Conservation (phyloP, 2,797 vertebrate species). For the Rhinogobio ventralis region DNA sequence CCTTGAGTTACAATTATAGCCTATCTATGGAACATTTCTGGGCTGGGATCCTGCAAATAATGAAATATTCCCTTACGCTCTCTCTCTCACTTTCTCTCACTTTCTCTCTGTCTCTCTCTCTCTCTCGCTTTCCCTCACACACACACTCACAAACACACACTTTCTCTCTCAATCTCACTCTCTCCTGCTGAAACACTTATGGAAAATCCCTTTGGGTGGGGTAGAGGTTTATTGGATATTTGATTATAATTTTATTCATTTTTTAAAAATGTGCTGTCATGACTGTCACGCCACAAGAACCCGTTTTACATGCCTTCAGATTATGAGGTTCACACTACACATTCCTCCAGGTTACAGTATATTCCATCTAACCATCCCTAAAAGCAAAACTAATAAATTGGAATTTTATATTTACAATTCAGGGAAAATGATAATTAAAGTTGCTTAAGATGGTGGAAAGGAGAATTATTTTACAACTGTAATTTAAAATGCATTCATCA, state of each 20-base stretch:
- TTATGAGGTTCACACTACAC: conserved; percentile 12
- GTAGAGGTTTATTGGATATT: conserved; percentile 59
- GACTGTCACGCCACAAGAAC: conserved; percentile 32
- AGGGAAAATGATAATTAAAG: not conserved
- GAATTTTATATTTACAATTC: not conserved
- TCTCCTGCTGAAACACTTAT: conserved; percentile 33
- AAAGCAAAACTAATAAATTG: not conserved
- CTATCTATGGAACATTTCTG: conserved; percentile 61
- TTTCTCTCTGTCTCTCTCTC: not conserved
- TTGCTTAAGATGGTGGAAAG: too few species aligned
- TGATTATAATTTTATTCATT: conserved; percentile 58
- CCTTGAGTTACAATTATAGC: conserved; percentile 78
- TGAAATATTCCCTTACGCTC: conserved; percentile 53
- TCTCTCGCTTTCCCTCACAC: not conserved
- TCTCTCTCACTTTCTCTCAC: not conserved
- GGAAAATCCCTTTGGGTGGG: conserved; percentile 42
- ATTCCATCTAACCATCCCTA: not conserved
- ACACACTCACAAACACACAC: not conserved
- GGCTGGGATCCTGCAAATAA: conserved; percentile 57
- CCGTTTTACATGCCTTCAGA: conserved; percentile 8
- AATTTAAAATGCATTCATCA: not conserved
- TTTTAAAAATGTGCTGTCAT: conserved; percentile 34
- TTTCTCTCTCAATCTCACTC: conserved; percentile 20
- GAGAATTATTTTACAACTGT: not conserved
- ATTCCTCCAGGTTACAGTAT: conserved; percentile 22